Evolutionary conservation across 2,888 invertebrate species (phyloP).

Genomic region (Sinopyrophorus schimmeli): DNA sequence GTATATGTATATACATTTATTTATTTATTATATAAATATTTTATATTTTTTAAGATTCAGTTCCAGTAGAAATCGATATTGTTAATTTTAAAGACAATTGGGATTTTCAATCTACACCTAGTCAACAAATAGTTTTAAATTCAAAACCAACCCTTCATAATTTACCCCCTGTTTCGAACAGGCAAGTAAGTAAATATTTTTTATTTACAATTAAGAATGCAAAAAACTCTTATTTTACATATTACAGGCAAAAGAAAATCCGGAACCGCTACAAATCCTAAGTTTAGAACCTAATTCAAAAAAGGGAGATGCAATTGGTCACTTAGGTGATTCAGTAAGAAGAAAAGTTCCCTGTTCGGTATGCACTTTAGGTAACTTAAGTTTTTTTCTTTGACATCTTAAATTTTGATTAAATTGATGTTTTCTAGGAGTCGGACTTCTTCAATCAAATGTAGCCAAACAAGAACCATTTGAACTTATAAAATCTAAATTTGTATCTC

Average conservation of each 20-base stretch:
- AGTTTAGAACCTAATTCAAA: constrained; percentile 2
- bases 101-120: constrained; percentile 35
- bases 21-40: no score
- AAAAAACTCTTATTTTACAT: neutral
- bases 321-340: constrained; percentile 31
- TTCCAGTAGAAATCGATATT: constrained; percentile 10
- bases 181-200: constrained; percentile 20
- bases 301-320: constrained; percentile 3
- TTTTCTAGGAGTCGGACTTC: constrained; percentile 69
- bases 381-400: neutral
- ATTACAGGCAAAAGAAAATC: constrained; percentile 14
- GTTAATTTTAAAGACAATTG: constrained; percentile 38
- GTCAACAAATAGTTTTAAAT: constrained; percentile 32
- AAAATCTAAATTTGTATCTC: constrained; percentile 75
- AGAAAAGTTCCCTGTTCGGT: constrained; percentile 36
- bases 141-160: constrained; percentile 22
- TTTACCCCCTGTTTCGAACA: constrained; percentile 21
- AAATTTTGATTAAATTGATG: neutral
- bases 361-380: constrained; percentile 37
- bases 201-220: neutral
- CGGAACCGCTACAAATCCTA: constrained; percentile 12
- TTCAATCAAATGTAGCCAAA: constrained; percentile 72
- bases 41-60: constrained; percentile 17
- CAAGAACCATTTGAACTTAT: constrained; percentile 75
- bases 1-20: no score